Base-by-base conservation (phyloP, 2,888 invertebrate species). In the Lissonota sp. region DNA sequence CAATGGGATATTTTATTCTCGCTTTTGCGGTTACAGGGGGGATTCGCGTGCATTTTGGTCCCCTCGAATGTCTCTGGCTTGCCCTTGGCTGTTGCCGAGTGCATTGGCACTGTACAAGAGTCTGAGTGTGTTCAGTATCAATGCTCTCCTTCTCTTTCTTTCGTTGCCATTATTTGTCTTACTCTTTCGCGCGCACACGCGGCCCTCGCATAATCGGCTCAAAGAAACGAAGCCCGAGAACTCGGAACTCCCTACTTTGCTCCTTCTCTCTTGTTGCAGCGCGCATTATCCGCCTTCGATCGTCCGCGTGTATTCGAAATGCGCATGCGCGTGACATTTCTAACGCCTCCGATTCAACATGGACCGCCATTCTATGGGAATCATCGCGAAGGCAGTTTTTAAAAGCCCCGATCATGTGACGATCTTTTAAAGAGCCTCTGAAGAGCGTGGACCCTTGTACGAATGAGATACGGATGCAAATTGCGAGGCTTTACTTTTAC, bases 21-120 rank as follows among this genome's bases (percentile, higher is more conserved):
- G 51, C 44, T 70, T 37, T 14, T 8, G 39, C 6, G n/a, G n/a
- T n/a, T 14, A 63, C n/a, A n/a, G n/a, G n/a, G 42, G 16, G 58
- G 63, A 73, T 73, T 67, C 67, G 72, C 74, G 74, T 67, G 76
- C 58, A 78, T 64, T 79, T 51, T 70, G 58, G 76, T 55, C 69
- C 14, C 57, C 72, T 64, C 39, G 44, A 49, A n/a, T 60, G 79
- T 49, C 53, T 72, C 64, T 3, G 55, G 63, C 74, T 83, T 82
- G 88, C 88, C 90, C 89, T 89, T 90, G 90, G 87, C 87, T 88
- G 89, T 89, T 89, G 87, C 89, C 85, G 89, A 90, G 90, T 89
- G 90, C 90, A 89, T 87, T 89, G 88, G 86, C 89, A 89, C 83
- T 75, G 84, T 62, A 71, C 37, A 64, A 57, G 8, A 60, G 63